phyloP scores from a whole-genome alignment of 2,797 vertebrate genomes.

The Darevskia nairensis region DNA sequence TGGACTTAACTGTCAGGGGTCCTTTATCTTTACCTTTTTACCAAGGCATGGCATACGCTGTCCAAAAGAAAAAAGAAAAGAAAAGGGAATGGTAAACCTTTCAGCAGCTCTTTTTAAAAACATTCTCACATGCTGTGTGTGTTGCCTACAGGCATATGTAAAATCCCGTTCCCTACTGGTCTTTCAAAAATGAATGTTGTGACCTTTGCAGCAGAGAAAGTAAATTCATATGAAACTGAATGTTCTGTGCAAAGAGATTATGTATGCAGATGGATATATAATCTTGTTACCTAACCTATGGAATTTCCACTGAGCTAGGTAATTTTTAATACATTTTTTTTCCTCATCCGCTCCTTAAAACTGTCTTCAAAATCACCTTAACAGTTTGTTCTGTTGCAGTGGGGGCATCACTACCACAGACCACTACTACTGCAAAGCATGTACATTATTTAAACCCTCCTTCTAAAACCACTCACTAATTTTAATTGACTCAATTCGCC shows the following conservation, averaged over 20 bases:
- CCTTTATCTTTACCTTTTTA: no score
- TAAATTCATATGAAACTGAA: background rate
- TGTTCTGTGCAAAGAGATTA: background rate
- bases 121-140: background rate
- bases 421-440: background rate
- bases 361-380: no score
- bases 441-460: background rate
- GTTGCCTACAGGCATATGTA: background rate
- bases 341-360: no score
- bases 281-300: background rate
- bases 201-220: background rate
- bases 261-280: background rate
- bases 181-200: background rate
- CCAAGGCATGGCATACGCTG: background rate
- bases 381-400: background rate
- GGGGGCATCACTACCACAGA: background rate
- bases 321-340: background rate
- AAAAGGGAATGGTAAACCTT: background rate
- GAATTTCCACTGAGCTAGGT: background rate
- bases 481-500: no score
- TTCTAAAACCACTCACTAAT: no score
- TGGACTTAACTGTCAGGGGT: no score
- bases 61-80: background rate
- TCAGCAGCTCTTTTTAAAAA: background rate
- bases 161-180: background rate